These are phyloP conservation scores for Mesitornis unicolor DNA, from an alignment of 2,113 vertebrate genomes.

Conservation along the genomic window DNA sequence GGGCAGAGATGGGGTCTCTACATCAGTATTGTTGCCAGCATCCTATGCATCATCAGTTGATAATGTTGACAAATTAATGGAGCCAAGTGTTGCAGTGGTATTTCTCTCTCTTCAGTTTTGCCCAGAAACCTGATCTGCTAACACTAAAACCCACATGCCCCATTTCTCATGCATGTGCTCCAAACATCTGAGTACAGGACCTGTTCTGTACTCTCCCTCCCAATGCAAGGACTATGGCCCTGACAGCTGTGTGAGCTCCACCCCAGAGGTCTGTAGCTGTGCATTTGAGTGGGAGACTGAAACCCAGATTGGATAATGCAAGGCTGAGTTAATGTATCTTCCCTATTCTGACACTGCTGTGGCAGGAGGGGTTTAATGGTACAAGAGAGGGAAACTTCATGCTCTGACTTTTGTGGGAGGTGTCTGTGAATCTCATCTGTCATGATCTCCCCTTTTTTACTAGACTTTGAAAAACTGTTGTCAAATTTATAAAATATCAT, in stretches of 20 bases:
- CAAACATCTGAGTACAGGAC: rapidly evolving
- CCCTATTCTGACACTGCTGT: neutral
- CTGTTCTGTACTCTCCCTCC: neutral
- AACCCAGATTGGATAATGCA: neutral
- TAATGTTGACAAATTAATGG: rapidly evolving
- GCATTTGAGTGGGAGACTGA: neutral
- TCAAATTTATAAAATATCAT: neutral
- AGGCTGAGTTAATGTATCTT: neutral
- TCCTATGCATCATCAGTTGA: neutral
- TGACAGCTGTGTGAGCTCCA: neutral
- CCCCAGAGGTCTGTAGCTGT: neutral
- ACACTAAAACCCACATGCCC: neutral
- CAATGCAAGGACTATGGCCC: neutral
- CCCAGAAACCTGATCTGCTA: neutral
- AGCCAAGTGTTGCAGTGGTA: rapidly evolving
- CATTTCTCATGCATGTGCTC: rapidly evolving
- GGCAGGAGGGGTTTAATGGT: neutral
- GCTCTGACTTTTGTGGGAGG: neutral
- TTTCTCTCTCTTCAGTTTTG: neutral
- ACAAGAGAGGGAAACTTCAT: neutral
- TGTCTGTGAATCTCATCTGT: neutral
- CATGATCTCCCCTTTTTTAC: neutral
- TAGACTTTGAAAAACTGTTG: neutral
- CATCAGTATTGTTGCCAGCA: rapidly evolving
- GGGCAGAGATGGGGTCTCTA: neutral